Evolutionary conservation across 1,140 invertebrate species (phyloP), one percentile per base, ranked within the genome.

Genomic region (Vanessa atalanta): DNA sequence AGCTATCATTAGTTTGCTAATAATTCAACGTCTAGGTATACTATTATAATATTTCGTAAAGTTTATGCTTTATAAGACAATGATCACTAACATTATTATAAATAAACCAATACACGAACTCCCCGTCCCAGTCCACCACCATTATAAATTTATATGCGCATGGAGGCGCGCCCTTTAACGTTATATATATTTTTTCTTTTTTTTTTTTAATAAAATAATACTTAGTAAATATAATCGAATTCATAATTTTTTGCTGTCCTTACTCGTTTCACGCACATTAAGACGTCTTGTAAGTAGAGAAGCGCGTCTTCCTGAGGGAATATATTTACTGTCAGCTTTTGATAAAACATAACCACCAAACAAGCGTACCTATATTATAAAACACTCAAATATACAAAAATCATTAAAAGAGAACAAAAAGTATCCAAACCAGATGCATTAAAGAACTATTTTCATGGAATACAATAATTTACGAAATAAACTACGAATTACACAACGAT

Each of bases 401-500:
- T 26, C n/a, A 65, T n/a, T 11, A 8, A 51, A 8, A n/a, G 13
- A 51, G 50, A 9, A 26, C 47, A 53, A 63, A 37, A 16, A 37
- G 47, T 57, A 9, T 57, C 12, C 6, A 61, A 61, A 13, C 57
- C 14, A 37, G 14, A 37, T 26, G 14, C 14, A 13, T 31, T 14
- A 31, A 61, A 37, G 48, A 61, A 15, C 31, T 16, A 61, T 31
- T 61, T 37, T 14, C 12, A 61, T 13, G 15, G 26, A 37, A 61
- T 11, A 61, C 14, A 61, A 37, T 61, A 15, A 31, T 37, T 15
- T 13, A 37, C 55, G 31, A 61, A 61, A 57, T 57, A 23, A 57
- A 53, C 20, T 47, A 43, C 37, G 55, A 48, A 51, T 65, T 43
- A 74, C 63, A 61, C 20, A 60, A 75, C 55, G 5, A 55, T 50